Evolutionary conservation across 2,113 vertebrate species (phyloP).

Genomic region (Phaetusa simplex): DNA sequence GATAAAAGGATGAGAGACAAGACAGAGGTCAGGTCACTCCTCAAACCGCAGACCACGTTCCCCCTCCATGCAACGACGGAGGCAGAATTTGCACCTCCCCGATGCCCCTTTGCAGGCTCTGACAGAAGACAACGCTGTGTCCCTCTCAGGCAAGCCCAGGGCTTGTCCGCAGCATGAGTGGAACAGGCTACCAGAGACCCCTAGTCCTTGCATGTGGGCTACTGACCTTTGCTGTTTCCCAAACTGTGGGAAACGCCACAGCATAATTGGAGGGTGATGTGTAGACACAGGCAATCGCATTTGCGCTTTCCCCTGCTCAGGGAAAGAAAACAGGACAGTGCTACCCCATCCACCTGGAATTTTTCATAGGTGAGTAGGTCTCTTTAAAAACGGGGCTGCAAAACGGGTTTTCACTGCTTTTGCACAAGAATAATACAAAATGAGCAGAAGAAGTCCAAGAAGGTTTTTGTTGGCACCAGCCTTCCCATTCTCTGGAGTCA

Average conservation of each 20-base stretch:
- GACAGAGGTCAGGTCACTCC: background rate
- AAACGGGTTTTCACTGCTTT: background rate
- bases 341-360: background rate
- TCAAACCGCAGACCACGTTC: background rate
- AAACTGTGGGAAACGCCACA: background rate
- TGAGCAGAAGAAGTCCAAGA: background rate
- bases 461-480: constrained; percentile 39
- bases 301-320: background rate
- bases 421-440: constrained; percentile 8
- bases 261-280: background rate
- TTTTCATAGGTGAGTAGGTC: background rate
- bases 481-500: background rate
- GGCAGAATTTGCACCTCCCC: background rate
- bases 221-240: background rate
- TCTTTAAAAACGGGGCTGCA: background rate
- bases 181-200: background rate
- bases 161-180: background rate
- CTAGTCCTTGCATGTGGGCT: background rate
- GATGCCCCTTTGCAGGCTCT: background rate
- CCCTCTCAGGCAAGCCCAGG: background rate
- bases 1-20: background rate
- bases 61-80: background rate
- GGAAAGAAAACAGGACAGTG: background rate
- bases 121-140: background rate
- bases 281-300: background rate